A percentile compares a stretch with the other conserved stretches of the same genome.
phyloP scores from a whole-genome alignment of 2,113 vertebrate genomes.

The Chaetura pelagica region DNA sequence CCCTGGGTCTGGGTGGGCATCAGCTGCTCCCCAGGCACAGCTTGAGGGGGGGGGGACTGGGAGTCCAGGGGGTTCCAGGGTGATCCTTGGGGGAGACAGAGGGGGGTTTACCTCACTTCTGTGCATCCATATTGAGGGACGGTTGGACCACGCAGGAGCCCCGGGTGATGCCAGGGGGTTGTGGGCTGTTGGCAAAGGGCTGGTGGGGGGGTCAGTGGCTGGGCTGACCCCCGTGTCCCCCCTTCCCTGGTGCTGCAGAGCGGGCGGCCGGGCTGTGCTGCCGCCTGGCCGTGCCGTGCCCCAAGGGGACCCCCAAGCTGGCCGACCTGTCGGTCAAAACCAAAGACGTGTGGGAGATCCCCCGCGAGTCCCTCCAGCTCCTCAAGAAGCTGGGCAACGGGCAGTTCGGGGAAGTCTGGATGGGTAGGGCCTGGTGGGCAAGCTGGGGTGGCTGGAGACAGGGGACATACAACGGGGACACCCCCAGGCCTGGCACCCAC shows the following conservation, averaged over 20 bases:
- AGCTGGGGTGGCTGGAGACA: not conserved
- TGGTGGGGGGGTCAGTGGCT: fast-evolving
- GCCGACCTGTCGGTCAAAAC: slow-evolving; percentile 94
- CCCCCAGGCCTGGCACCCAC: not conserved
- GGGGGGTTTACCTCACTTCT: not conserved
- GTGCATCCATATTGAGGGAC: not conserved
- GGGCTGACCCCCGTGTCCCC: not conserved
- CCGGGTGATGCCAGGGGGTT: fast-evolving
- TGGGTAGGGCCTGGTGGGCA: slow-evolving; percentile 79
- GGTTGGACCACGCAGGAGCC: not conserved
- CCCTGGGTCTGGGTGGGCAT: not conserved
- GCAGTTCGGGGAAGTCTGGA: slow-evolving; percentile 96
- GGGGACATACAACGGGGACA: not conserved
- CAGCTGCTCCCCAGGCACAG: not conserved
- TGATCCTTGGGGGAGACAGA: too few relatives aligned
- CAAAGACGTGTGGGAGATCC: slow-evolving; percentile 95
- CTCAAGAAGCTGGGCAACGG: slow-evolving; percentile 92
- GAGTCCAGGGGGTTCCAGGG: fast-evolving
- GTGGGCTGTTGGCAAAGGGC: not conserved
- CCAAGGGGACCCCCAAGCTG: slow-evolving; percentile 88
- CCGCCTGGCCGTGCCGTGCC: slow-evolving; percentile 89
- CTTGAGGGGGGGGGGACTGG: fast-evolving
- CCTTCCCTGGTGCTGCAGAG: slow-evolving; percentile 68
- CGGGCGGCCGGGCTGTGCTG: slow-evolving; percentile 90
- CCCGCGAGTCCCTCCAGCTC: slow-evolving; percentile 90